These are phyloP conservation scores for Festucalex cinctus DNA, from an alignment of 2,113 vertebrate species.

Conservation along the genomic window DNA sequence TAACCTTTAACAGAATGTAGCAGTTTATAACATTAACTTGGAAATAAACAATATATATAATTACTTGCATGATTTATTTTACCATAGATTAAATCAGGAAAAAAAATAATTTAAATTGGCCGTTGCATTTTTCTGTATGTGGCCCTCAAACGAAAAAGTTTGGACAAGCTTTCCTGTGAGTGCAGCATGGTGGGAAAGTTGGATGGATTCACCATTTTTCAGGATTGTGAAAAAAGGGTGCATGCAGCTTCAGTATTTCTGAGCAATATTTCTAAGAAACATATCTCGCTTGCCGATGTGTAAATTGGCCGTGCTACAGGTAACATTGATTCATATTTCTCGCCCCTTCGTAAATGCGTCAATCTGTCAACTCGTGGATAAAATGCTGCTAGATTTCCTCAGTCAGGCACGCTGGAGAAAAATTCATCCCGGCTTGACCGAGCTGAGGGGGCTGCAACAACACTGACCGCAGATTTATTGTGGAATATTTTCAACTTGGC, in stretches of 20 bases:
- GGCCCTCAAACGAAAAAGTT: too few species aligned
- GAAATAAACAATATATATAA: too few species aligned
- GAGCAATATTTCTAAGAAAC: neutral
- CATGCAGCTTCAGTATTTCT: neutral
- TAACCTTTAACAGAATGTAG: too few species aligned
- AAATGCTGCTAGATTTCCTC: conserved; percentile 5
- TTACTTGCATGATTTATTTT: too few species aligned
- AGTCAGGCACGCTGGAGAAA: conserved; percentile 5
- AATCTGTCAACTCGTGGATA: conserved; percentile 6
- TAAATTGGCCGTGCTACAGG: neutral
- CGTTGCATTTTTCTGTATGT: too few species aligned
- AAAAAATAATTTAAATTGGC: too few species aligned
- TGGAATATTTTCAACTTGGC: conserved; percentile 13
- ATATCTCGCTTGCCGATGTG: neutral
- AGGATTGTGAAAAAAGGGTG: too few species aligned
- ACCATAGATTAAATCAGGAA: too few species aligned
- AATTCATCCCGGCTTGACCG: neutral
- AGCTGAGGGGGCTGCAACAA: neutral
- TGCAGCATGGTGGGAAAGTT: too few species aligned
- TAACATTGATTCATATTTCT: neutral
- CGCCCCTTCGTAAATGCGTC: neutral
- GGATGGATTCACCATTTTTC: too few species aligned
- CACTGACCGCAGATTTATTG: conserved; percentile 3
- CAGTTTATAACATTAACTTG: too few species aligned
- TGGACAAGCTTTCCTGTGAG: too few species aligned